Evolutionary conservation across 1,140 invertebrate species (phyloP), one percentile per base, ranked within the genome.

Genomic region (Zelostemma sp.): DNA sequence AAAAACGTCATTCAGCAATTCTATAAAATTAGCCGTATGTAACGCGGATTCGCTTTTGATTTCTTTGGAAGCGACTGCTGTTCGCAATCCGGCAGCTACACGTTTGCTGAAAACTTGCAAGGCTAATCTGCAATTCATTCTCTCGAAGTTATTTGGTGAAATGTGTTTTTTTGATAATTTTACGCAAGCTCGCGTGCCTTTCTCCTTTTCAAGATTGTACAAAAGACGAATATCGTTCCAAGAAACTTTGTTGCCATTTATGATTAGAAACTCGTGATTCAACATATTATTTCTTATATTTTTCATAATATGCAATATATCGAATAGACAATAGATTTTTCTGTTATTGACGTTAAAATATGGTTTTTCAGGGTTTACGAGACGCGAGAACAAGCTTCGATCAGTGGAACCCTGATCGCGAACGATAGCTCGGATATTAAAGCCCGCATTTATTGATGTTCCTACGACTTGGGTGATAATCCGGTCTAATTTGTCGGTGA

Each of bases 241-340:
- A 15, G 51, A 49, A 28, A 56, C 40, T 11, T 4, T 15, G 1
- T 50, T 17, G 47, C 40, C 33, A 11, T 35, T 18, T 9, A 57
- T 53, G 1, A 40, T 1, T 17, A 53, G 33, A n/a, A n/a, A n/a
- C 6, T 65, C 28, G 47, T 12, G 0, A 21, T 40, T 55, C 2
- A 63, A 11, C 16, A 55, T 28, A 43, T 63, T 54, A 46, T 63
- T 63, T 33, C 43, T 2, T 12, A 51, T 43, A 17, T 35, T 49
- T 51, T 64, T 53, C n/a, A 57, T n/a, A 6, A 64, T 16, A 17
- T 64, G 53, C 12, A 47, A 35, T 1, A 12, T 14, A 48, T 64
- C 58, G 12, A 46, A 51, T 19, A 16, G 12, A n/a, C 51, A 53
- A 28, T 16, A 49, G 15, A 64, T 50, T 41, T 51, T 57, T 18